These are phyloP conservation scores for Antechinus stuartii DNA, from an alignment of 2,113 vertebrate genomes.

Conservation along the genomic window DNA sequence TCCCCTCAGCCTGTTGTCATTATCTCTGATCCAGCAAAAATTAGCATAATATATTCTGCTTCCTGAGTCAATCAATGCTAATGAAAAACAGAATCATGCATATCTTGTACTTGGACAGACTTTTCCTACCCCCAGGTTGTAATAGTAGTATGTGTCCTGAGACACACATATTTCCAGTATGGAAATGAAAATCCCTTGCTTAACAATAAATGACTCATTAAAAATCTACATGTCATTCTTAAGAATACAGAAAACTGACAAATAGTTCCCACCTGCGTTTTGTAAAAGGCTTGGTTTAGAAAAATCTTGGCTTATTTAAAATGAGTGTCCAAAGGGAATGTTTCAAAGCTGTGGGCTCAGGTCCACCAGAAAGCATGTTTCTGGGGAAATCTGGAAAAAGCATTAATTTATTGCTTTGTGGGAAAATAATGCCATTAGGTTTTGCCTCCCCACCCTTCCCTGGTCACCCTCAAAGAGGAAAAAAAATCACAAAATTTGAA, in stretches of 20 bases:
- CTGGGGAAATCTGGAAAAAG: slow-evolving; percentile 77
- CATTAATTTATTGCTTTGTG: slow-evolving; percentile 70
- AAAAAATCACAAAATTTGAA: slow-evolving; percentile 65
- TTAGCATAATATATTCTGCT: slow-evolving; percentile 1
- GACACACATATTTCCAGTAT: slow-evolving; percentile 24
- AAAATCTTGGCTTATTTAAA: slow-evolving; percentile 67
- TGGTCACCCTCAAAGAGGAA: slow-evolving; percentile 64
- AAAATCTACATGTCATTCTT: slow-evolving; percentile 12
- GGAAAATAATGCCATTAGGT: slow-evolving; percentile 60
- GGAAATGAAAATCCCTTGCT: slow-evolving; percentile 8
- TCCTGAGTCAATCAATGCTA: slow-evolving; percentile 40
- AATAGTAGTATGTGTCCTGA: not conserved
- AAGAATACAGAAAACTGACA: not conserved
- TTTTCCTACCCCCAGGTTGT: not conserved
- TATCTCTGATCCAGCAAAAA: slow-evolving; percentile 26
- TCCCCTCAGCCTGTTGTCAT: slow-evolving; percentile 8
- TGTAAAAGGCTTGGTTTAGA: slow-evolving; percentile 1
- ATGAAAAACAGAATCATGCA: slow-evolving; percentile 47
- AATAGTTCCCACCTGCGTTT: slow-evolving; percentile 12
- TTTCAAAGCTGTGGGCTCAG: slow-evolving; percentile 74
- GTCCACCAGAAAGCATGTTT: slow-evolving; percentile 69
- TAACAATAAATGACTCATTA: slow-evolving; percentile 9
- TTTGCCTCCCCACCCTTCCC: slow-evolving; percentile 67
- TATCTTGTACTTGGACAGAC: slow-evolving; percentile 24
- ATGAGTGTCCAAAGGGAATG: slow-evolving; percentile 69